Evolutionary conservation across 2,888 invertebrate genomes (phyloP).

Genomic region (Augochlorella aurata): DNA sequence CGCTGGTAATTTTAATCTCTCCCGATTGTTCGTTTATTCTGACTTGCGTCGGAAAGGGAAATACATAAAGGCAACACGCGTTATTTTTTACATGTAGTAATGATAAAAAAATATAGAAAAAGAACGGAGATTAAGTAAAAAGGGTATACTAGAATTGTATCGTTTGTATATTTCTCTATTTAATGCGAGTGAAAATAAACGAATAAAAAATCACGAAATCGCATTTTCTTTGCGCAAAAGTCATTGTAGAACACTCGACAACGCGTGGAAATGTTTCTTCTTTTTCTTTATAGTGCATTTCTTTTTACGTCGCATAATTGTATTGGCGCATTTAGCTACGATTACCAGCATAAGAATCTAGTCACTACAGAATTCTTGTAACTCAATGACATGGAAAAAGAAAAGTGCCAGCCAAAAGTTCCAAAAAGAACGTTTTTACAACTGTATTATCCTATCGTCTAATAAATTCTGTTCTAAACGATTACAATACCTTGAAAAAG

Average conservation of each 20-base stretch:
- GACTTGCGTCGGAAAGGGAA: conserved; percentile 30
- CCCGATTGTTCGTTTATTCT: conserved; percentile 24
- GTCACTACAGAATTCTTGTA: conserved; percentile 68
- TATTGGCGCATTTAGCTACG: conserved; percentile 41
- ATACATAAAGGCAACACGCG: conserved; percentile 8
- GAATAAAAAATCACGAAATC: conserved; percentile 12
- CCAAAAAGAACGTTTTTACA: conserved; percentile 17
- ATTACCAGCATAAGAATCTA: conserved; percentile 72
- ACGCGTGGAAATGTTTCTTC: background rate
- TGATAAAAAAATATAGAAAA: background rate
- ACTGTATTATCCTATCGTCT: conserved; percentile 35
- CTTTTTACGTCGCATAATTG: conserved; percentile 18
- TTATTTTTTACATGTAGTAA: conserved; percentile 43
- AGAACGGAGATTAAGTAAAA: background rate
- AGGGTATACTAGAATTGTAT: background rate
- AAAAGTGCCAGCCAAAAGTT: conserved; percentile 18
- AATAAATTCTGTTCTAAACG: conserved; percentile 8
- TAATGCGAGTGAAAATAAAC: conserved; percentile 29
- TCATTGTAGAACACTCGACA: background rate
- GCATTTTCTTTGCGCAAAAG: conserved; percentile 12
- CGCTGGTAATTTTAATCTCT: conserved; percentile 47
- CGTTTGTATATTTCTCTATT: conserved; percentile 29
- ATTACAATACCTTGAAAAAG: background rate
- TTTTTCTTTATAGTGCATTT: conserved; percentile 16
- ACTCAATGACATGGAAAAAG: conserved; percentile 58